Conservation (phyloP, 2,888 invertebrate genomes). For the Drosophila subquinaria region DNA sequence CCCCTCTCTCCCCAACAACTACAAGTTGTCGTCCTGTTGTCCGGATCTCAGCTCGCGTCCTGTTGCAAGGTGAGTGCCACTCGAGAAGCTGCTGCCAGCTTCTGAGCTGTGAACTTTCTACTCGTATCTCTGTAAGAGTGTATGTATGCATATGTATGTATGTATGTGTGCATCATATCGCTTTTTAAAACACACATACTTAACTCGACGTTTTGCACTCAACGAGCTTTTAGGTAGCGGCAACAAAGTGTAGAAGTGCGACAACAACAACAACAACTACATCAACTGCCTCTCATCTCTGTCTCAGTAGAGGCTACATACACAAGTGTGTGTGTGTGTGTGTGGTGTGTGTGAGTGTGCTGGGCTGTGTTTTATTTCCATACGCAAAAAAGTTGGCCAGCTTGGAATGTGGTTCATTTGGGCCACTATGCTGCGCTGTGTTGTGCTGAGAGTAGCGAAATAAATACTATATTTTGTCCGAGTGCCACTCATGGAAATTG, state of each 20-base stretch:
- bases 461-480: conserved; percentile 78
- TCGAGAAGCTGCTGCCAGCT: conserved; percentile 66
- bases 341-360: conserved; percentile 7
- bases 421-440: conserved; percentile 42
- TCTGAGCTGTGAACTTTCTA: conserved; percentile 31
- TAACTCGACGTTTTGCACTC: conserved; percentile 81
- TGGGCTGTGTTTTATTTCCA: conserved; percentile 60
- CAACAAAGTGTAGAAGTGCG: conserved; percentile 76
- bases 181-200: conserved; percentile 72
- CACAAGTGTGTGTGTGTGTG: conserved; percentile 8
- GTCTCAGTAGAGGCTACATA: conserved; percentile 28
- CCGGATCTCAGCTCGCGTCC: conserved; percentile 52
- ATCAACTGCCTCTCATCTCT: conserved; percentile 60
- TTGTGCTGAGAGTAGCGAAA: conserved; percentile 66
- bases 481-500: conserved; percentile 81
- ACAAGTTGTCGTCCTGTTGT: conserved; percentile 50
- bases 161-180: conserved; percentile 56
- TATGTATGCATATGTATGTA: conserved; percentile 25
- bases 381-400: conserved; percentile 74
- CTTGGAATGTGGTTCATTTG: conserved; percentile 75
- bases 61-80: conserved; percentile 74
- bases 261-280: conserved; percentile 67
- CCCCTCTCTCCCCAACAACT: neutral
- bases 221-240: conserved; percentile 74
- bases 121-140: conserved; percentile 3